These are phyloP conservation scores for Pristionchus japonicus DNA, from an alignment of 2,888 invertebrate genomes.

Conservation along the genomic window DNA sequence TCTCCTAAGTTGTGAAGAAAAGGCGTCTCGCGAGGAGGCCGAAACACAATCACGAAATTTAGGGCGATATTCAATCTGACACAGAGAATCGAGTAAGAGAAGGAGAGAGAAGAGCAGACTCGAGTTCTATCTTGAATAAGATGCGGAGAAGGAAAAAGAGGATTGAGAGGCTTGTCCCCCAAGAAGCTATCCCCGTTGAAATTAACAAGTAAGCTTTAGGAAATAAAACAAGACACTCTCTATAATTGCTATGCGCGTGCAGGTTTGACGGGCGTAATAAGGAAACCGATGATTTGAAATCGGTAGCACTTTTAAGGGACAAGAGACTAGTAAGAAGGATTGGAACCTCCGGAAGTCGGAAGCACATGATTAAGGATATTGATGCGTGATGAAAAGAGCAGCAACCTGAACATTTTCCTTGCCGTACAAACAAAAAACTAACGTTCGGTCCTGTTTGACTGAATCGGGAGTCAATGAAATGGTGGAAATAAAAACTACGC, in stretches of 20 bases:
- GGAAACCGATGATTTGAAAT: background rate
- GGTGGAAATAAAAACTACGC: too few species aligned
- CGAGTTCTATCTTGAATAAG: background rate
- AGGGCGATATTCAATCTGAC: constrained; percentile 44
- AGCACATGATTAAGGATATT: background rate
- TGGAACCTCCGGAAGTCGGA: background rate
- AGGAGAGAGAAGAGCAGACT: constrained; percentile 28
- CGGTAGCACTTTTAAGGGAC: background rate
- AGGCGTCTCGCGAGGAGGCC: background rate
- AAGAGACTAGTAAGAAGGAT: too few species aligned
- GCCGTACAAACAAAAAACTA: too few species aligned
- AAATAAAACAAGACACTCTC: background rate
- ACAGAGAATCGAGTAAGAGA: constrained; percentile 32
- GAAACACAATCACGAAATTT: constrained; percentile 47
- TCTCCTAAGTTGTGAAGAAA: background rate
- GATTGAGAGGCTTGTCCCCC: background rate
- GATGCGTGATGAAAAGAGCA: too few species aligned
- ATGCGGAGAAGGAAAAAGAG: background rate
- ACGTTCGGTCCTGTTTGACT: too few species aligned
- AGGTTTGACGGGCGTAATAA: background rate
- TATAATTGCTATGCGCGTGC: background rate
- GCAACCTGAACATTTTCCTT: too few species aligned
- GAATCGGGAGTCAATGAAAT: too few species aligned
- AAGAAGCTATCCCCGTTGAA: background rate
- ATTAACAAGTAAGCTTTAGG: background rate